Percentiles rank a stretch among this genome's conserved stretches.
phyloP scores from a whole-genome alignment of 2,797 vertebrate genomes.

The Tadarida brasiliensis region DNA sequence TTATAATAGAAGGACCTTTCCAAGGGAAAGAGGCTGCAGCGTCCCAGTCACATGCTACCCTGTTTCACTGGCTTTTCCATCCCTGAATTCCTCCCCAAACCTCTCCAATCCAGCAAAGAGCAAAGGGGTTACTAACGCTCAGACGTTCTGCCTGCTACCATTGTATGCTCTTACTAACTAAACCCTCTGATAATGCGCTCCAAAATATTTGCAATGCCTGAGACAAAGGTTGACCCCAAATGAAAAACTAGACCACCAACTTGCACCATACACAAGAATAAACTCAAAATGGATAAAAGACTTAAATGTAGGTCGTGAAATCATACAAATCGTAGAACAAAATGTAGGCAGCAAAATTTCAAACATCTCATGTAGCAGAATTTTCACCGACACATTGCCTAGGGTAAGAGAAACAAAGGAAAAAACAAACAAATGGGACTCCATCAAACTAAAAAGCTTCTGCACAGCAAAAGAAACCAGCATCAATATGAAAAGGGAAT shows the following conservation, averaged over 20 bases:
- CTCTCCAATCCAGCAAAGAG: background rate
- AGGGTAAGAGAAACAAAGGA: too few relatives aligned
- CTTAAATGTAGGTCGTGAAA: too few relatives aligned
- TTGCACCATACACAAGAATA: too few relatives aligned
- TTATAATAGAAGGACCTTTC: background rate
- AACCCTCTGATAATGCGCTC: background rate
- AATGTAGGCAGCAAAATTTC: too few relatives aligned
- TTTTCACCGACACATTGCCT: too few relatives aligned
- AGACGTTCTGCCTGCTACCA: background rate
- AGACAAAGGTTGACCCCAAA: background rate
- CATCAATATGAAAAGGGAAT: too few relatives aligned
- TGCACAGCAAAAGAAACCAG: too few relatives aligned
- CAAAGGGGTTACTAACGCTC: background rate
- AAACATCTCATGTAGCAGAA: too few relatives aligned
- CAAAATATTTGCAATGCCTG: background rate
- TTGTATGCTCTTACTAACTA: background rate
- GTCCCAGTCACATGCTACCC: rapidly evolving
- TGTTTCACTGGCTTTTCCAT: background rate
- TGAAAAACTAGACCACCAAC: background rate
- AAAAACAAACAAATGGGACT: too few relatives aligned
- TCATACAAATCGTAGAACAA: too few relatives aligned
- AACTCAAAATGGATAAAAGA: too few relatives aligned
- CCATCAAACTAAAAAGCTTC: too few relatives aligned
- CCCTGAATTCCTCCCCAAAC: rapidly evolving
- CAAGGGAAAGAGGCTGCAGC: background rate